Evolutionary conservation across 1,140 invertebrate species (phyloP), one percentile per base, ranked within the genome.

Genomic region (Drosophila melanica): DNA sequence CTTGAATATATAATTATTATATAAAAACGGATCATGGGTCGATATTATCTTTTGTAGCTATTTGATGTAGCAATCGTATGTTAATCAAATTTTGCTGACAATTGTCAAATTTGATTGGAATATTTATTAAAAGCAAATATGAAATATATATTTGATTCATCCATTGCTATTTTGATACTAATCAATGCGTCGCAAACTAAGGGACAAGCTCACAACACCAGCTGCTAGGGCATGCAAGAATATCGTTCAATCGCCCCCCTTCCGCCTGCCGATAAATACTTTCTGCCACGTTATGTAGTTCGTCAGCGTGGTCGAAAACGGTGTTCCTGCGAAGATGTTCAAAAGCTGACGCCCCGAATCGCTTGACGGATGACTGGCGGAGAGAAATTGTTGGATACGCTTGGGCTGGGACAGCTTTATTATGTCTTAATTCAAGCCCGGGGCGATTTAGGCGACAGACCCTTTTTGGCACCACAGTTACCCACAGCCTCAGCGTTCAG

Each of bases 351-450:
- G 70, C 66, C 65, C 65, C 58, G 16, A 51, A 65, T 64, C 54
- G 62, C 75, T 76, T 87, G 82, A 87, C 82, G 79, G 84, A 86
- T 86, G 81, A 64, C 60, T 66, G 20, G 9, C 0, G 2, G 44
- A 12, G 12, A 5, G 37, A 16, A 35, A 50, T 9, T 27, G 50
- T 65, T 54, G 42, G 59, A 50, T 35, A 44, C 33, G 35, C 35
- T 27, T 50, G 14, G 27, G n/a, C 41, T 65, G 69, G 62, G 58
- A 89, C 79, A 90, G 87, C 87, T 90, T 87, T 90, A 90, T 90
- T 90, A 90, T 90, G 81, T 87, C 87, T 90, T 90, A 90, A 90
- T 90, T 90, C 87, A 77, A 73, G 63, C 79, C 67, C 47, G 77
- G 55, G 54, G 75, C 75, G 75, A 82, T 79, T 80, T 77, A 77